These are phyloP conservation scores for Enchytraeus crypticus DNA, from an alignment of 2,888 invertebrate species.

Conservation along the genomic window DNA sequence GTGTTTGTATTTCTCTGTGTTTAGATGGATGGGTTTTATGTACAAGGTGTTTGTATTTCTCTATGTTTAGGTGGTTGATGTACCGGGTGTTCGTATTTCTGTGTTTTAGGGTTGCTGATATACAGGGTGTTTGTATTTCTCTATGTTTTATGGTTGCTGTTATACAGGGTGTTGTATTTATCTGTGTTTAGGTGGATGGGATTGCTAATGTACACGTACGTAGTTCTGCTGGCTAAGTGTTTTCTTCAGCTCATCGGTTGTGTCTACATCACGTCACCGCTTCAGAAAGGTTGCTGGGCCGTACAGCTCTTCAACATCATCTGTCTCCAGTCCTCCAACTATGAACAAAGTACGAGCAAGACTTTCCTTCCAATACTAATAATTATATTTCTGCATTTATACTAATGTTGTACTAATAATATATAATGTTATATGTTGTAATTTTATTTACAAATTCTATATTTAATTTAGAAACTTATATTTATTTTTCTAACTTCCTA, in stretches of 20 bases:
- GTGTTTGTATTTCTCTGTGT: too few species aligned
- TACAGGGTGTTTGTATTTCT: not conserved
- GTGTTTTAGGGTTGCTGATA: not conserved
- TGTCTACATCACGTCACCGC: constrained; percentile 61
- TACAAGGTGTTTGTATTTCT: too few species aligned
- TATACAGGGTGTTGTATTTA: too few species aligned
- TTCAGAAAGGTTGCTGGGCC: constrained; percentile 56
- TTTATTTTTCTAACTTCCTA: too few species aligned
- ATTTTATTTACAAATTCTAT: too few species aligned
- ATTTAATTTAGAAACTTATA: too few species aligned
- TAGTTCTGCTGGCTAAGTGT: constrained; percentile 78
- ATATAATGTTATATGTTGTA: too few species aligned
- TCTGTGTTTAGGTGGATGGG: constrained; percentile 68
- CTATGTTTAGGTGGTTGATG: too few species aligned
- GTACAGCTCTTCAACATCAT: constrained; percentile 83
- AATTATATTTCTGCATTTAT: too few species aligned
- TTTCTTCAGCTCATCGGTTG: constrained; percentile 73
- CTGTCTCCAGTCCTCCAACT: constrained; percentile 60
- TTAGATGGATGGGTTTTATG: too few species aligned
- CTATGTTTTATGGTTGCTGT: not conserved
- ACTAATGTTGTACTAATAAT: too few species aligned
- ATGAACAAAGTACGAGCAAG: constrained; percentile 2
- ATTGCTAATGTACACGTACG: constrained; percentile 77
- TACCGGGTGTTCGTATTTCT: not conserved
- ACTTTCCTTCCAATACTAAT: too few species aligned